Conservation (phyloP, 2,113 vertebrate genomes). For the Rhinogobius similis region DNA sequence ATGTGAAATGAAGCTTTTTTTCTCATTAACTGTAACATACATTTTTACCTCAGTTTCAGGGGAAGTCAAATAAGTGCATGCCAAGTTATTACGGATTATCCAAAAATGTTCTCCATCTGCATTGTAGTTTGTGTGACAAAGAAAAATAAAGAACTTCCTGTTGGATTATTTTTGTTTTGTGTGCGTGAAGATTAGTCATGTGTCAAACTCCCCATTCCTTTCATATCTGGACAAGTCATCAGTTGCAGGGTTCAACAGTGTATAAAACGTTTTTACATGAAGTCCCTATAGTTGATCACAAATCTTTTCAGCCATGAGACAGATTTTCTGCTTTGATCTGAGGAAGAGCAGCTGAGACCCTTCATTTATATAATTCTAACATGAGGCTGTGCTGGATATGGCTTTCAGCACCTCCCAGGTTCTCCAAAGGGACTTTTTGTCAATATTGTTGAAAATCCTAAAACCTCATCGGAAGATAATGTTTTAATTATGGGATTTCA, state of each 20-base stretch:
- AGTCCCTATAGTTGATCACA: no score
- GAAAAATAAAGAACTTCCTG: not conserved
- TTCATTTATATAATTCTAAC: slow-evolving; percentile 70
- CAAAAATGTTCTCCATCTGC: slow-evolving; percentile 1
- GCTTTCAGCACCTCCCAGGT: no score
- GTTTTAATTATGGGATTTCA: no score
- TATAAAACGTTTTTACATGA: not conserved
- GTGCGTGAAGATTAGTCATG: no score
- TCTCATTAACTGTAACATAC: slow-evolving; percentile 9
- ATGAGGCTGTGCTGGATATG: slow-evolving; percentile 17
- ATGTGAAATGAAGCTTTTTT: slow-evolving; percentile 18
- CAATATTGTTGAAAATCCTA: not conserved
- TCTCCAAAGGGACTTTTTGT: not conserved
- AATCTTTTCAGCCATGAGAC: no score
- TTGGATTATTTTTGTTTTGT: slow-evolving; percentile 7
- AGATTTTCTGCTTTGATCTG: no score
- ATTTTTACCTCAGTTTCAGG: slow-evolving; percentile 17
- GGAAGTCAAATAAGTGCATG: slow-evolving; percentile 23
- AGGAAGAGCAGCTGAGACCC: not conserved
- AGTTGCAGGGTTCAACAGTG: slow-evolving; percentile 30
- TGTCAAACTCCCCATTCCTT: slow-evolving; percentile 17
- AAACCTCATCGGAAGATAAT: no score
- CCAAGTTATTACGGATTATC: slow-evolving; percentile 14
- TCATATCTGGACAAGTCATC: slow-evolving; percentile 51
- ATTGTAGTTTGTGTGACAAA: not conserved